phyloP scores from a whole-genome alignment of 1,140 invertebrate species.

The Sycobia sp. region DNA sequence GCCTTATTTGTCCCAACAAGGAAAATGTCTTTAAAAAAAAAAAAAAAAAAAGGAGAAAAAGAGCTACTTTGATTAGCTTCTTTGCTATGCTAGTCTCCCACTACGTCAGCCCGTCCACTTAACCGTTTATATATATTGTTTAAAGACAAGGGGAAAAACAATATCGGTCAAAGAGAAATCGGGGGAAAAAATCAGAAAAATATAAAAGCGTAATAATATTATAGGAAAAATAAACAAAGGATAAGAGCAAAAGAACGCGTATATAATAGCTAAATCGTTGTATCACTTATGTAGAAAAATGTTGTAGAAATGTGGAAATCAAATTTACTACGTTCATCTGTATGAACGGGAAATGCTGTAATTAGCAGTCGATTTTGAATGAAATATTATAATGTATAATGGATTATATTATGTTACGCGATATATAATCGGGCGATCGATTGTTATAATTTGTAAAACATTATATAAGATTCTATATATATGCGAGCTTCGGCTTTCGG shows the following conservation, averaged over 20 bases:
- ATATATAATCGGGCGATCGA: slow-evolving; percentile 12
- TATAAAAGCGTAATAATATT: too few relatives aligned
- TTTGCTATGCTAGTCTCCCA: slow-evolving; percentile 49
- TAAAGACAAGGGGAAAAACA: background rate
- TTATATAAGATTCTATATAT: slow-evolving; percentile 32
- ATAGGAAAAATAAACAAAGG: too few relatives aligned
- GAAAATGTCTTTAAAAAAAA: too few relatives aligned
- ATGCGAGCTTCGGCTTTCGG: slow-evolving; percentile 44
- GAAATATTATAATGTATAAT: slow-evolving; percentile 6
- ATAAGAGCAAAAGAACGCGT: too few relatives aligned
- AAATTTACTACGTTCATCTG: background rate
- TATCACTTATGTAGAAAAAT: slow-evolving; percentile 7
- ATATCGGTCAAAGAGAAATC: background rate
- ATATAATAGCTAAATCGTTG: too few relatives aligned
- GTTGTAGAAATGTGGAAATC: slow-evolving; percentile 6
- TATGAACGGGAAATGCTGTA: too few relatives aligned
- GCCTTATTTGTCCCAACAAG: too few relatives aligned
- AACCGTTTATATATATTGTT: slow-evolving; percentile 8
- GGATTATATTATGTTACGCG: slow-evolving; percentile 4
- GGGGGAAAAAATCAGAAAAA: background rate
- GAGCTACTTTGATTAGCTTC: too few relatives aligned
- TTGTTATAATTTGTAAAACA: slow-evolving; percentile 30
- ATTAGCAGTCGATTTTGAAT: too few relatives aligned
- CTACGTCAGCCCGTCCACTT: slow-evolving; percentile 57
- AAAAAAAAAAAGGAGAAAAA: too few relatives aligned